Evolutionary conservation across 2,888 invertebrate genomes (phyloP), one percentile per base, ranked within the genome.

Genomic region (Deilephila elpenor): DNA sequence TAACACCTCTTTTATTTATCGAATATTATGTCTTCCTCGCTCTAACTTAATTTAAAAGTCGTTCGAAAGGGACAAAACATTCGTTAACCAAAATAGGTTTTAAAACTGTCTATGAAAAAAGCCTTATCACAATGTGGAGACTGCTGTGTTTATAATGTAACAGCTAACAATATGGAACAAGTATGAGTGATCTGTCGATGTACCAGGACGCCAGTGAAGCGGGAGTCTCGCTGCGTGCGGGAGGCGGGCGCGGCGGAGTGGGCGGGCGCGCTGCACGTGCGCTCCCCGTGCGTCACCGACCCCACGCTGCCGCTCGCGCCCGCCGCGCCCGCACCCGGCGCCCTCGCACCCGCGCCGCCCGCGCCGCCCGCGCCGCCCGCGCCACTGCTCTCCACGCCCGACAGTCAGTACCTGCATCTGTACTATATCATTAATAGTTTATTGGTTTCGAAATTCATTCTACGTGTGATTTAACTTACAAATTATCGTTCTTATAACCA

Each of bases 211-310:
- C 93, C 94, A 0, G 88, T 94, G 74, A 94, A 94, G 79, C 91
- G 90, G 44, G 94, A 94, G 86, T 89, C 89, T 6, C 53, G 80
- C 76, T 53, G 76, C 60, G 73, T 72, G 75, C 37, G 71, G 74
- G 78, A 73, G 72, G 73, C 76, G 74, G 73, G 72, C 29, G 72
- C 78, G 77, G 70, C 75, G 78, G 71, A 80, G 74, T 67, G 67
- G 81, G 20, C 67, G 70, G 76, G 80, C 71, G 75, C 77, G 62
- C 81, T 88, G 75, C 82, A 82, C 82, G 87, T 89, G 84, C 81
- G 85, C 76, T 81, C 91, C 83, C 94, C 93, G 71, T 90, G 93
- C 85, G 90, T 90, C 70, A 92, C 92, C 25, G 94, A 93, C 87
- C 93, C 93, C 84, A 94, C 94, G 81, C 85, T 93, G 82, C 90